Conservation (phyloP, 2,888 invertebrate species). For the Lobophora halterata region DNA sequence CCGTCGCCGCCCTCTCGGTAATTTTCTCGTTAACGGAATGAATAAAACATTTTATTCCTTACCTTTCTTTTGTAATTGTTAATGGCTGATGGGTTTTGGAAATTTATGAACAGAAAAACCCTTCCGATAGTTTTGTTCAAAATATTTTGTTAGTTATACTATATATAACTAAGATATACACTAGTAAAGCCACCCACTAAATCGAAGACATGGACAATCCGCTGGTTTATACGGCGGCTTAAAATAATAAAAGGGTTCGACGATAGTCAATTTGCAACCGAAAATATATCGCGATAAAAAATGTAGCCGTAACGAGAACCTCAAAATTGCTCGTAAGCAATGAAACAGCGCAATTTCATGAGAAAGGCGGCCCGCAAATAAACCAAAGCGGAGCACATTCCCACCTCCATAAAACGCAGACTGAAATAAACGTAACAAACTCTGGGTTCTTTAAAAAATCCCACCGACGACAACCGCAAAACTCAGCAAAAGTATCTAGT, state of each 20-base stretch:
- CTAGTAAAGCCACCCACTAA: too few relatives aligned
- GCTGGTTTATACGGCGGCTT: conserved; percentile 28
- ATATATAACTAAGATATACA: too few relatives aligned
- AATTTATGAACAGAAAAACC: conserved; percentile 65
- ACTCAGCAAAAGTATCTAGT: conserved; percentile 75
- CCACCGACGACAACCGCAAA: conserved; percentile 69
- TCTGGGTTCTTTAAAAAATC: conserved; percentile 71
- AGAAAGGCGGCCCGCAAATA: conserved; percentile 75
- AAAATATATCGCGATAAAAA: conserved; percentile 68
- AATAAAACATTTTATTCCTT: conserved; percentile 80
- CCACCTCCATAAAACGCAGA: conserved; percentile 75
- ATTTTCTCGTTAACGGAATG: conserved; percentile 80
- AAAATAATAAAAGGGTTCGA: conserved; percentile 46
- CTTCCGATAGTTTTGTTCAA: conserved; percentile 48
- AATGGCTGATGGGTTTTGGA: conserved; percentile 77
- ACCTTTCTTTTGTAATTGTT: conserved; percentile 79
- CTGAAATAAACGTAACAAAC: conserved; percentile 75
- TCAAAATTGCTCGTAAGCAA: conserved; percentile 75
- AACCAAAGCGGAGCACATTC: conserved; percentile 76
- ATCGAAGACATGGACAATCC: conserved; percentile 23
- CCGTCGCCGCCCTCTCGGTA: conserved; percentile 71
- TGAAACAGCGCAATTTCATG: conserved; percentile 77
- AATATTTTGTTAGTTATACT: conserved; percentile 33
- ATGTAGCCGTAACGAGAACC: conserved; percentile 68
- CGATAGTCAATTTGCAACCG: conserved; percentile 59